phyloP scores from a whole-genome alignment of 2,797 vertebrate species.

The Podargus strigoides region DNA sequence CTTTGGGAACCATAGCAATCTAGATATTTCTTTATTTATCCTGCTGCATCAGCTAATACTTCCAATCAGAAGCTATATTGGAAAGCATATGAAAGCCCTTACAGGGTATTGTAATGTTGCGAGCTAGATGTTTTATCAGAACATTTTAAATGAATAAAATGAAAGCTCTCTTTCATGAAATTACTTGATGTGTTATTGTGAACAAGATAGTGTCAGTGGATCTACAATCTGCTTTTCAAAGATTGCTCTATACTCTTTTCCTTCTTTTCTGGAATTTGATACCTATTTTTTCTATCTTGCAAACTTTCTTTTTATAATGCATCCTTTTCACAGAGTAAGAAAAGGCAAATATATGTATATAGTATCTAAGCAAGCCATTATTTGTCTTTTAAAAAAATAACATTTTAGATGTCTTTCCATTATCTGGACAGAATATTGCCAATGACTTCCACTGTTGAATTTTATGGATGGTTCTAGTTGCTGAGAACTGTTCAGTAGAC shows the following conservation, averaged over 20 bases:
- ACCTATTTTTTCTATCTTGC: neutral
- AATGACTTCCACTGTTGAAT: neutral
- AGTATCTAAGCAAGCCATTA: neutral
- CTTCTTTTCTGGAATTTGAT: neutral
- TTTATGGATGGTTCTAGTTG: neutral
- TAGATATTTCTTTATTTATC: slow-evolving; percentile 38
- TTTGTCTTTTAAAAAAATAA: neutral
- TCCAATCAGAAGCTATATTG: slow-evolving; percentile 10
- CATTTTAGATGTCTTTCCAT: neutral
- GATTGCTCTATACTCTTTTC: neutral
- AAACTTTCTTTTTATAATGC: neutral
- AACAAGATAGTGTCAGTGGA: neutral
- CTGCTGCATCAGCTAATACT: slow-evolving; percentile 41
- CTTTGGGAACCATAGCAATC: slow-evolving; percentile 41
- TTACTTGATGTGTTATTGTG: neutral
- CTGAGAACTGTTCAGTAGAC: neutral
- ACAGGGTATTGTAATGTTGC: neutral
- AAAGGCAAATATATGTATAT: neutral
- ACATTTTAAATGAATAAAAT: neutral
- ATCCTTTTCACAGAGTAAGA: neutral
- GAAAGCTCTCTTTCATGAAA: neutral
- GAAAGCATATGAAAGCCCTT: slow-evolving; percentile 3
- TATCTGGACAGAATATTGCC: neutral
- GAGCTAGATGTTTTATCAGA: neutral
- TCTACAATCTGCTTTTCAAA: neutral